Evolutionary conservation across 1,140 invertebrate species (phyloP), one percentile per base, ranked within the genome.

Genomic region (Penaeus indicus): DNA sequence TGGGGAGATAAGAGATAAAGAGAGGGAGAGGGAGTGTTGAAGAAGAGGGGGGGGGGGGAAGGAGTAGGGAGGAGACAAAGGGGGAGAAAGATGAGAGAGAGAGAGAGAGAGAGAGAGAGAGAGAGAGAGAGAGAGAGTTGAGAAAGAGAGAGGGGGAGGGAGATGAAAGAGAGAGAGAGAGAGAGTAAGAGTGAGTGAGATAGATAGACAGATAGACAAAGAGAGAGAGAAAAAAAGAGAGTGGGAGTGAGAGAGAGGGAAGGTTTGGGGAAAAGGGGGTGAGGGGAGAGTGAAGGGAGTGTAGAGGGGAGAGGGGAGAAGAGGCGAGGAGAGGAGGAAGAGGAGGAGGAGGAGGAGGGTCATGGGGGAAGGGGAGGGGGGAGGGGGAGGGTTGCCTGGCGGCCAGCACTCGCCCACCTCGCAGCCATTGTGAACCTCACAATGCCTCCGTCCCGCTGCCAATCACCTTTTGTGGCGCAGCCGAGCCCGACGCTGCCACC

Each of bases 401-500:
- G 38, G 72, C 67, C 81, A 84, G 81, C 77, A n/a, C 47, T 47
- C 32, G 32, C 78, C 42, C 25, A n/a, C 78, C 54, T 63, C 87
- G 21, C 54, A 78, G 79, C 87, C 82, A 89, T 88, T 89, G 87
- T 89, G 87, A 21, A 27, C 67, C 86, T 63, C 67, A 89, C 87
- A 89, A 89, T 84, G 38, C 81, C 38, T 21, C 72, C 82, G 87
- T 89, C 87, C 87, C 81, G 81, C 87, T 89, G 87, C 87, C 87
- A 89, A 89, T 89, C 87, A 89, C 87, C 87, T 84, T 88, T 89
- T 89, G 87, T 89, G 81, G 81, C 80, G 81, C 81, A 64, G 38
- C 80, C 38, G 87, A 60, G 72, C 82, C 87, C 61, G 54, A 61
- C 62, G 63, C 83, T 84, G 60, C 80, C 67, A 54, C 38, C 54